These are phyloP conservation scores for Prietella phreatophila DNA, from an alignment of 2,113 vertebrate species.

Conservation along the genomic window DNA sequence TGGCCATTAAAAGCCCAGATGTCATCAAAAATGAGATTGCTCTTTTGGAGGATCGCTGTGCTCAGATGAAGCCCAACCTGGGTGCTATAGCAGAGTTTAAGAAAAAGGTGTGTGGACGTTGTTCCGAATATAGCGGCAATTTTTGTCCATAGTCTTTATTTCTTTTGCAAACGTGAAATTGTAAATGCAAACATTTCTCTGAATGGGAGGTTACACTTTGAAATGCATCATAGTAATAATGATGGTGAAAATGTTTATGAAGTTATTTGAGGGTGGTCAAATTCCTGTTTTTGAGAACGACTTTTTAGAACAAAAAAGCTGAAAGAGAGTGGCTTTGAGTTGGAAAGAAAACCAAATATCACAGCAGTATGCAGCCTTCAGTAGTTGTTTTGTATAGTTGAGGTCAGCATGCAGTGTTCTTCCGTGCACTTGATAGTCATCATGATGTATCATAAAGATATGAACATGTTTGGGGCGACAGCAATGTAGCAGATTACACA, in stretches of 20 bases:
- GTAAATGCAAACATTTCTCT: neutral
- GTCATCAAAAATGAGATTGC: slow-evolving; percentile 82
- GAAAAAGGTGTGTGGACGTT: slow-evolving; percentile 77
- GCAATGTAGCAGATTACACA: neutral
- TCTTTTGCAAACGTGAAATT: neutral
- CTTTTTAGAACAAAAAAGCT: neutral
- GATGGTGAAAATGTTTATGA: neutral
- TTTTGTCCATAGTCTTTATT: neutral
- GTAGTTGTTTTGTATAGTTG: neutral
- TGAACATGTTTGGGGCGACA: neutral
- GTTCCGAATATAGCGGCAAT: neutral
- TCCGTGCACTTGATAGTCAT: neutral
- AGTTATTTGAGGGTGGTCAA: neutral
- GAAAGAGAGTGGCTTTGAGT: neutral
- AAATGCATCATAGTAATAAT: neutral
- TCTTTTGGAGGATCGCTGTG: slow-evolving; percentile 82
- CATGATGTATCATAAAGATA: neutral
- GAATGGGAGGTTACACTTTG: neutral
- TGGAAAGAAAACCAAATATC: neutral
- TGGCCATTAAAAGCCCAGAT: slow-evolving; percentile 75
- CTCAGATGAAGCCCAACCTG: slow-evolving; percentile 89
- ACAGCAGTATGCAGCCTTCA: neutral
- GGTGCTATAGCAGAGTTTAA: slow-evolving; percentile 86
- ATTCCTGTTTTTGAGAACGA: neutral
- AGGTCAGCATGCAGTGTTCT: neutral